phyloP scores from a whole-genome alignment of 2,888 invertebrate genomes.

The Fragum fragum region DNA sequence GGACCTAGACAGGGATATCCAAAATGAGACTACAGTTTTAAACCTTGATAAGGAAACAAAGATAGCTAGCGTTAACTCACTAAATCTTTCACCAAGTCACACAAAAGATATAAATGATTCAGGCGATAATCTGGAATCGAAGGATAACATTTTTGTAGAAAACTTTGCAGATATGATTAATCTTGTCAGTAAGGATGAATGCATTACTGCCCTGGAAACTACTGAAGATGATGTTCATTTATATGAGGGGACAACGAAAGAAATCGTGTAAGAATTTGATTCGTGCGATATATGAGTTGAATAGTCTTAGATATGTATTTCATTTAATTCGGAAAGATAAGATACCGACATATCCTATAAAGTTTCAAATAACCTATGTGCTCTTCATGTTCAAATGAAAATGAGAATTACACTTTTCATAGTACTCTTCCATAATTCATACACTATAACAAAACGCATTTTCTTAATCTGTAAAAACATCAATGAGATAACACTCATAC shows the following conservation, averaged over 20 bases:
- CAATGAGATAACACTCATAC: no score
- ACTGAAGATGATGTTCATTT: constrained; percentile 14
- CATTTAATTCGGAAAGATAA: no score
- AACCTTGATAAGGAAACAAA: background rate
- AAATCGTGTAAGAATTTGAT: constrained; percentile 47
- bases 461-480: no score
- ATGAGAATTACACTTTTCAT: no score
- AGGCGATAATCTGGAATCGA: background rate
- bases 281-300: no score
- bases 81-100: background rate
- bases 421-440: no score
- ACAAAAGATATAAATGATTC: background rate
- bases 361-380: no score
- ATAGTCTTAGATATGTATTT: no score
- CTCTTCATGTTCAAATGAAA: no score
- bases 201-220: constrained; percentile 18
- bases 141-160: background rate
- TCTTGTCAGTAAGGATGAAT: constrained; percentile 21
- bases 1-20: background rate
- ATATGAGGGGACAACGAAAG: constrained; percentile 51
- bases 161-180: constrained; percentile 21
- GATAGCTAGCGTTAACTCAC: background rate
- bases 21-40: background rate
- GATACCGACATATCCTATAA: no score
- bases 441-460: no score